Evolutionary conservation across 2,113 vertebrate species (phyloP), one percentile per base, ranked within the genome.

Genomic region (Chamaea fasciata): DNA sequence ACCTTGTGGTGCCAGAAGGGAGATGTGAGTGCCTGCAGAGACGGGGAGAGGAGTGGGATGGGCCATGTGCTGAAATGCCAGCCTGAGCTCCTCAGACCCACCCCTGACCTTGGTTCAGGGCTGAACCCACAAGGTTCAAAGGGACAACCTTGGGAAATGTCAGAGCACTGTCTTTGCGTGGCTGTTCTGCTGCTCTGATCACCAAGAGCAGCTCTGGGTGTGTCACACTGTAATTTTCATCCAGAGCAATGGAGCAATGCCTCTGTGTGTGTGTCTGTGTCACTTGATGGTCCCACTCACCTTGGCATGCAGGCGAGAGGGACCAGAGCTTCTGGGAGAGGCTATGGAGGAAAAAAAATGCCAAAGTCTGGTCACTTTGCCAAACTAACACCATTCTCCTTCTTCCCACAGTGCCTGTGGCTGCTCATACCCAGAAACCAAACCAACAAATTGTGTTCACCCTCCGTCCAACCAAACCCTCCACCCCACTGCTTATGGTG

Each of bases 11-110:
- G 53, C 37, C 24, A 35, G 46, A 11, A 24, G 39, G 42, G n/a
- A 35, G 42, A 63, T 9, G 8, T 0, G 0, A 4, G 7, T 63
- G 17, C 4, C 39, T 31, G 13, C 24, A 68, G 52, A 39, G 60
- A 33, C 0, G 5, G 24, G 17, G 33, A 0, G 13, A 70, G 63
- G 26, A 41, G 49, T 18, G 53, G 70, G 57, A 49, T 0, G 3
- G 63, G 18, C 4, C 37, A 5, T 44, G 1, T 3, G 46, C 39
- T 74, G 68, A 44, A 89, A 59, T 0, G 3, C 19, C 31, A 18
- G 6, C 21, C 55, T 31, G 53, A 46, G 46, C 52, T 75, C 35
- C 49, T 52, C 2, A 67, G 46, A 67, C 31, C 35, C 77, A 65
- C 2, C 47, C 27, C 28, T 16, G 62, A 27, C 17, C 20, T 6